These are phyloP conservation scores for Cebus imitator DNA, from an alignment of 2,113 vertebrate species.

Conservation along the genomic window DNA sequence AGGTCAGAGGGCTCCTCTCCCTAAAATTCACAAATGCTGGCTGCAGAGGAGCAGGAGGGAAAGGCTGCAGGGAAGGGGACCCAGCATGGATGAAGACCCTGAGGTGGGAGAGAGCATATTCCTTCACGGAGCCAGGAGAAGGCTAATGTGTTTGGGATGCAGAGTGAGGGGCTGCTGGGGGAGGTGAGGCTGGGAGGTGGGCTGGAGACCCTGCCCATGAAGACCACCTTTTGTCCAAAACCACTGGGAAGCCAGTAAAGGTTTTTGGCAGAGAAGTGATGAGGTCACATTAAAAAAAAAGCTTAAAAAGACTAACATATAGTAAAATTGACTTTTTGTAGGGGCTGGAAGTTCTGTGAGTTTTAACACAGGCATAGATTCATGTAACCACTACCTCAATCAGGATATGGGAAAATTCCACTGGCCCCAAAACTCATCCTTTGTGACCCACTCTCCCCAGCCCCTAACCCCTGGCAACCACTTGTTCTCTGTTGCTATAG, in stretches of 20 bases:
- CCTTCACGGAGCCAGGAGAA: not conserved
- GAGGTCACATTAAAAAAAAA: not conserved
- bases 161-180: not conserved
- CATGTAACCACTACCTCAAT: too few species aligned
- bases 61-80: not conserved
- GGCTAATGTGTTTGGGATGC: too few species aligned
- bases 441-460: not conserved
- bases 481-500: not conserved
- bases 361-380: not conserved
- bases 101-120: not conserved
- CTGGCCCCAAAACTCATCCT: not conserved
- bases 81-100: not conserved
- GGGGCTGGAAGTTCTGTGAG: not conserved
- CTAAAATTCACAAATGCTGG: not conserved
- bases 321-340: not conserved
- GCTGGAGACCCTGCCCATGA: not conserved
- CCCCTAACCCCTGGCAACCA: not conserved
- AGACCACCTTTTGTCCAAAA: not conserved
- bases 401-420: not conserved
- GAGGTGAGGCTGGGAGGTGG: not conserved
- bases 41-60: not conserved
- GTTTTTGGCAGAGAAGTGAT: not conserved
- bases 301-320: not conserved
- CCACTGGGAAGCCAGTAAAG: not conserved
- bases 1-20: not conserved